These are phyloP conservation scores for Oncorhynchus masou DNA, from an alignment of 2,113 vertebrate genomes.

Conservation along the genomic window DNA sequence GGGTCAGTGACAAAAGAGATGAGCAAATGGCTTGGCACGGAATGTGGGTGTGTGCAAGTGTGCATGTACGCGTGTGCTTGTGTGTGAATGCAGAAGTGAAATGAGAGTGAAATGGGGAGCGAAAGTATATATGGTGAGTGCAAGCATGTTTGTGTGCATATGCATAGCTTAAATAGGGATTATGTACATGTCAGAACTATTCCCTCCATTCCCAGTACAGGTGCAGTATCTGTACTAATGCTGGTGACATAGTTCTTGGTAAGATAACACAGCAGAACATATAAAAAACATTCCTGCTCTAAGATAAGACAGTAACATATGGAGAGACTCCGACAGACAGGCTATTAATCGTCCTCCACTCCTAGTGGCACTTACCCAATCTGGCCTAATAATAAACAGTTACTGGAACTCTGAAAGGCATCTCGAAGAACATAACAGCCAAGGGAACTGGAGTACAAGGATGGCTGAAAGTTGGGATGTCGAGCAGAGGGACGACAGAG, in stretches of 20 bases:
- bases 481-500: background rate
- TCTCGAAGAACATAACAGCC: background rate
- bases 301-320: no score
- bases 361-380: background rate
- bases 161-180: background rate
- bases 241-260: background rate
- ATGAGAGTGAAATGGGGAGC: background rate
- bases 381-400: background rate
- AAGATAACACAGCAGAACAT: background rate
- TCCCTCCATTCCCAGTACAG: background rate
- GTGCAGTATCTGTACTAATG: background rate
- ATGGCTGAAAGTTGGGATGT: background rate
- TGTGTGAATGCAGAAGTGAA: background rate
- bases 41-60: background rate
- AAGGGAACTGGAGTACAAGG: background rate
- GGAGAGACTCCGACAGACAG: no score
- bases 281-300: background rate
- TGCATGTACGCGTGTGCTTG: background rate
- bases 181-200: background rate
- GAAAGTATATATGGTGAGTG: background rate
- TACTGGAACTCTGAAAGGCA: background rate
- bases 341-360: no score
- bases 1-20: slow-evolving; percentile 31
- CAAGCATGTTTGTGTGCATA: background rate
- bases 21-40: slow-evolving; percentile 37